Conservation (phyloP, 1,140 invertebrate genomes). For the Bombus terrestris region DNA sequence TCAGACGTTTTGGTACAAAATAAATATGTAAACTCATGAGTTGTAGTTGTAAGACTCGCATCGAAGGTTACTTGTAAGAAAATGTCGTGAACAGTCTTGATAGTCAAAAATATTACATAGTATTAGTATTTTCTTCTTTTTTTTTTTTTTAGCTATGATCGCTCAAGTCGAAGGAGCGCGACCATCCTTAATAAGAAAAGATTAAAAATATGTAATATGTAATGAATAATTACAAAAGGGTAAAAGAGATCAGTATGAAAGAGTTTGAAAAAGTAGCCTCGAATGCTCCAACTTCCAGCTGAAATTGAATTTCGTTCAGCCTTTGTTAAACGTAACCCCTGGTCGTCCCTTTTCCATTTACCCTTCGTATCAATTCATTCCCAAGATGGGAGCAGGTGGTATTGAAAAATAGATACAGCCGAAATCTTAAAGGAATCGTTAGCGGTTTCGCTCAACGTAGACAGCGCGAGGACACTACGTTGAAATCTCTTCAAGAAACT, state of each 20-base stretch:
- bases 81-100: too few species aligned
- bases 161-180: too few species aligned
- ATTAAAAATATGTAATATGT: background rate
- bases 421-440: slow-evolving; percentile 16
- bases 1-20: too few species aligned
- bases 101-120: background rate
- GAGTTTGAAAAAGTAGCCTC: background rate
- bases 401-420: background rate
- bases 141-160: too few species aligned
- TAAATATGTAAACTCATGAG: too few species aligned
- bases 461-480: background rate
- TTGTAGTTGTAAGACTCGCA: too few species aligned
- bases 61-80: background rate
- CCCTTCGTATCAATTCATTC: background rate
- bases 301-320: slow-evolving; percentile 16
- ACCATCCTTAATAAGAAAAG: too few species aligned
- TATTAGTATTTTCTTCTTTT: background rate
- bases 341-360: background rate
- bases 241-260: background rate
- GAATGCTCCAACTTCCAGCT: background rate
- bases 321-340: slow-evolving; percentile 1
- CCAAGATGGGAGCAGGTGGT: background rate
- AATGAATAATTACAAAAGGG: background rate
- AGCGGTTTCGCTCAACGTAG: background rate
- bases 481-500: background rate